Evolutionary conservation across 2,888 invertebrate genomes (phyloP).

Genomic region (Acleris literana): DNA sequence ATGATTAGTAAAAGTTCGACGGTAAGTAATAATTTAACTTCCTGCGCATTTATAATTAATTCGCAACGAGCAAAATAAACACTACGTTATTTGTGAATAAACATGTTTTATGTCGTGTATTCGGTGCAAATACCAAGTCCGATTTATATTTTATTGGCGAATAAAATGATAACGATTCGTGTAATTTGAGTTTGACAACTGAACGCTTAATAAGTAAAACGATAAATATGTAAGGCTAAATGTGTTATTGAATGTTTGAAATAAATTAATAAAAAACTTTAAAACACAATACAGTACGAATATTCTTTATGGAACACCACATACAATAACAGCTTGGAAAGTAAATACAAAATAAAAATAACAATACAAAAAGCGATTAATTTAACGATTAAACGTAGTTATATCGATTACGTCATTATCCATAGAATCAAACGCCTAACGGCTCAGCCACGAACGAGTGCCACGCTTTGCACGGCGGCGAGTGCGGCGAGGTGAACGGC

Average conservation of each 20-base stretch:
- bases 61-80: conserved; percentile 20
- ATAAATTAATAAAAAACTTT: not conserved
- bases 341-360: too few relatives aligned
- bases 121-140: conserved; percentile 9
- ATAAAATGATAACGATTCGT: conserved; percentile 12
- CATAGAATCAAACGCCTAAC: too few relatives aligned
- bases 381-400: too few relatives aligned
- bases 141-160: conserved; percentile 17
- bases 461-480: too few relatives aligned
- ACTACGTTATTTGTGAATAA: conserved; percentile 17
- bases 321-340: too few relatives aligned
- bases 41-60: conserved; percentile 1
- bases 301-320: too few relatives aligned
- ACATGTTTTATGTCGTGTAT: conserved; percentile 15
- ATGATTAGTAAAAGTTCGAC: conserved; percentile 14
- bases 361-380: too few relatives aligned
- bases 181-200: conserved; percentile 3
- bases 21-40: conserved; percentile 18
- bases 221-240: not conserved
- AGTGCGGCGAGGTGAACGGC: too few relatives aligned
- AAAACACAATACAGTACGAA: too few relatives aligned
- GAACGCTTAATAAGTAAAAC: not conserved
- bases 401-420: too few relatives aligned
- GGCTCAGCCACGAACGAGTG: too few relatives aligned
- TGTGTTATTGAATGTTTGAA: not conserved